Evolutionary conservation across 2,888 invertebrate genomes (phyloP), one percentile per base, ranked within the genome.

Genomic region (Mesopsocus fuscifrons): DNA sequence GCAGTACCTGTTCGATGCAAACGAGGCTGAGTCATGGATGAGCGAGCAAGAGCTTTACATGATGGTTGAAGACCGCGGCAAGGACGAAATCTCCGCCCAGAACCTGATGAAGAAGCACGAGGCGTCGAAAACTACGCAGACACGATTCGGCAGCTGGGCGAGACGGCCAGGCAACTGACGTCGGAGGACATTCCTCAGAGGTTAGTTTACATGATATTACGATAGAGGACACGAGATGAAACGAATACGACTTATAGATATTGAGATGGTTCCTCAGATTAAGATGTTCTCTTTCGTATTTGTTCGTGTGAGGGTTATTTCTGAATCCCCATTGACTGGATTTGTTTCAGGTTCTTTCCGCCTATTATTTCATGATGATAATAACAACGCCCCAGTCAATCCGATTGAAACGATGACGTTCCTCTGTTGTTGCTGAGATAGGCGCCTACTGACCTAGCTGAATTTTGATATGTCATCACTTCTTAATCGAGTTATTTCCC

Each of bases 1-100:
- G 41, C 70, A 97, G 65, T 99, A 97, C 64, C 78, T 97, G 63
- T 97, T 97, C 64, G 98, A 99, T 65, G 97, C 97, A 8, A 87
- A 87, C 56, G 98, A 99, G 61, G 97, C 97, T 1, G 98, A 99
- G 59, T 89, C 94, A 1, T 99, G 98, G 98, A 98, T 99, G 97
- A 91, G 92, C 60, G 98, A 99, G 59, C 98, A 98, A 61, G 98
- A 99, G 60, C 63, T 99, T 47, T 99, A 98, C 70, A 97, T 99
- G 95, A 98, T 99, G 97, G 94, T 94, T 17, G 98, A 98, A 59
- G 98, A 95, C 60, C 74, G 94, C 44, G 95, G 94, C 51, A 98
- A 94, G 63, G 98, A 99, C 59, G 97, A 98, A 66, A 91, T 95
- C 52, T 94, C 92, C 2, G 94, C 97, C 0, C 88, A 95, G 63